Percentiles rank a stretch among this genome's conserved stretches.
Conservation (phyloP, 1,140 invertebrate species). For the Zaprionus capensis region DNA sequence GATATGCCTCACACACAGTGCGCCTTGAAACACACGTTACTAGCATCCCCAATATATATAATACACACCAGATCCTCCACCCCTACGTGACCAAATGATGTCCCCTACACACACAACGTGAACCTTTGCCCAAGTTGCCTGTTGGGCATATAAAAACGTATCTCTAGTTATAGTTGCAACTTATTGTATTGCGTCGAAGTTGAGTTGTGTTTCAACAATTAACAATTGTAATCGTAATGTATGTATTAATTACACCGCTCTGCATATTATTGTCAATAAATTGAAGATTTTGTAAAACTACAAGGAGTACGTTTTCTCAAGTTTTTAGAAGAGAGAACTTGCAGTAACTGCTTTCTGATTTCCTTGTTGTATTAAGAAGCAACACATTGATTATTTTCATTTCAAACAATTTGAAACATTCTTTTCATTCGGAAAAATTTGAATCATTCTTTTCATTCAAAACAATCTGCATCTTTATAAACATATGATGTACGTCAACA, state of each 20-base stretch:
- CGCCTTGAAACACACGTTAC: constrained; percentile 44
- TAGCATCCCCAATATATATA: constrained; percentile 5
- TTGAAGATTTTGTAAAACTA: constrained; percentile 42
- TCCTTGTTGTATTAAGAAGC: not conserved
- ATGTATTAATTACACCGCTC: constrained; percentile 52
- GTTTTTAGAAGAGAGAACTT: too few relatives aligned
- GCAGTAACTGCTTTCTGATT: too few relatives aligned
- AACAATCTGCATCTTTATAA: too few relatives aligned
- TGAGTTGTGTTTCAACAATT: constrained; percentile 48
- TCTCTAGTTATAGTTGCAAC: constrained; percentile 54
- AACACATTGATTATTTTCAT: not conserved
- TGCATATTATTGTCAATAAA: constrained; percentile 74
- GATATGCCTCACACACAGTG: constrained; percentile 69
- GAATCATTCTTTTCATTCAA: too few relatives aligned
- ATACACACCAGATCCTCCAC: constrained; percentile 2
- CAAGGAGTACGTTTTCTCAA: not conserved
- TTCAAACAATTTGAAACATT: too few relatives aligned
- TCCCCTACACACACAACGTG: constrained; percentile 7
- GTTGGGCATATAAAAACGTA: constrained; percentile 44
- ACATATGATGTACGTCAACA: too few relatives aligned
- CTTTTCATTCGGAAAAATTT: too few relatives aligned
- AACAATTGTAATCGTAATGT: constrained; percentile 53
- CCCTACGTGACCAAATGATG: constrained; percentile 54
- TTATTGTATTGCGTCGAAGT: constrained; percentile 51
- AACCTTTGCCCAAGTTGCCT: constrained; percentile 3